Base-by-base conservation (phyloP, 2,888 invertebrate genomes). In the Drosophila prostipennis region DNA sequence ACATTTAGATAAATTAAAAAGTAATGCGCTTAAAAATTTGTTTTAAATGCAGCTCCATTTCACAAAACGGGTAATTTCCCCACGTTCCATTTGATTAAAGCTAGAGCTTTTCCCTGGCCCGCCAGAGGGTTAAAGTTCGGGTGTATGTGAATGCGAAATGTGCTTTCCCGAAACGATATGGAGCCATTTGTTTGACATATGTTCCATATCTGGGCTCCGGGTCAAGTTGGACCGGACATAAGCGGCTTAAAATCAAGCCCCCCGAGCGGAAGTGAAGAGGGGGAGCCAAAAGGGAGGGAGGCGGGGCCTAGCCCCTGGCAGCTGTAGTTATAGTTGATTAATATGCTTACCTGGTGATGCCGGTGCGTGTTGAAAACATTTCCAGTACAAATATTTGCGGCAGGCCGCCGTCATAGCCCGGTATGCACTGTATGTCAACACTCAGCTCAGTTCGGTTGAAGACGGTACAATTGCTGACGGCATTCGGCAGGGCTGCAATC, bases 331-430 rank as follows among this genome's bases (percentile, higher is more conserved):
- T 67, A 78, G 77, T 79, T 86, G 84, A 80, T 89, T 87, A 77
- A 82, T 87, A 87, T 89, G 89, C 90, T 91, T 88, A 92, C 91
- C 91, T 92, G 79, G 91, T 91, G 73, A 89, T 77, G 75, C 92
- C 92, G 73, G 91, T 92, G 89, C 91, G 91, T 78, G 90, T 81
- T 76, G 92, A 92, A 91, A 93, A 96, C 79, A 97, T 94, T 92
- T 97, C 97, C 77, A 97, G 94, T 57, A 96, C 93, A 93, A 97
- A 97, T 91, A 94, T 94, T 93, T 97, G 97, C 68, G 97, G 96
- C 87, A 97, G 94, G 76, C 97, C 97, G 68, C 97, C 97, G 93
- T 97, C 97, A 93, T 97, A 97, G 80, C 96, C 96, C 26, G 96
- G 93, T 89, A 95, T 94, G 91, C 97, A 97, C 87, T 95, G 94